phyloP scores from a whole-genome alignment of 2,113 vertebrate genomes.

The Leuciscus idus region DNA sequence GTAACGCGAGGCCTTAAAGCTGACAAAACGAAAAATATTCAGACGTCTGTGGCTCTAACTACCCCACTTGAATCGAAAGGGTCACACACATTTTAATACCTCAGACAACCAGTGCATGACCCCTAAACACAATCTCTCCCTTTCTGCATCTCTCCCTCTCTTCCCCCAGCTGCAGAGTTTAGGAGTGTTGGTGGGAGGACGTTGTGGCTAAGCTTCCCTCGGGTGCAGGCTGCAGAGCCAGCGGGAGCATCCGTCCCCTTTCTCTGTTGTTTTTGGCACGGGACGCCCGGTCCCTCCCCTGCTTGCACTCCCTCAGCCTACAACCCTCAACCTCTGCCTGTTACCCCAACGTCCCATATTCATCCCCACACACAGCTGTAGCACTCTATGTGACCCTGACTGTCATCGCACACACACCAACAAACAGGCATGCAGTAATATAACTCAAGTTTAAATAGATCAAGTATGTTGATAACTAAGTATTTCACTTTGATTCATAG shows the following conservation, averaged over 20 bases:
- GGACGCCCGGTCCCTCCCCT: conserved; percentile 58
- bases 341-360: conserved; percentile 67
- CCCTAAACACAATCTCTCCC: conserved; percentile 20
- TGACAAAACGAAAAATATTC: conserved; percentile 33
- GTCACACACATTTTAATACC: conserved; percentile 32
- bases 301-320: conserved; percentile 60
- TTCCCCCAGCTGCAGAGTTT: conserved; percentile 27
- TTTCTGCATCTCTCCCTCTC: conserved; percentile 10
- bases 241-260: conserved; percentile 61
- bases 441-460: neutral
- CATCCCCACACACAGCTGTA: conserved; percentile 72
- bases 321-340: conserved; percentile 59
- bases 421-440: conserved; percentile 14
- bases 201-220: conserved; percentile 26
- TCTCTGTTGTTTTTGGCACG: conserved; percentile 67
- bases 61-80: neutral
- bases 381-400: conserved; percentile 73
- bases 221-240: conserved; percentile 24
- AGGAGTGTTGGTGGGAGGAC: conserved; percentile 36
- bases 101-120: conserved; percentile 32
- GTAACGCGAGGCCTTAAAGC: conserved; percentile 5
- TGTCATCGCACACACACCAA: conserved; percentile 56
- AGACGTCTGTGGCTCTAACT: neutral
- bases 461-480: neutral
- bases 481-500: neutral